Evolutionary conservation across 2,113 vertebrate genomes (phyloP).

Genomic region (Apeltes quadracus): DNA sequence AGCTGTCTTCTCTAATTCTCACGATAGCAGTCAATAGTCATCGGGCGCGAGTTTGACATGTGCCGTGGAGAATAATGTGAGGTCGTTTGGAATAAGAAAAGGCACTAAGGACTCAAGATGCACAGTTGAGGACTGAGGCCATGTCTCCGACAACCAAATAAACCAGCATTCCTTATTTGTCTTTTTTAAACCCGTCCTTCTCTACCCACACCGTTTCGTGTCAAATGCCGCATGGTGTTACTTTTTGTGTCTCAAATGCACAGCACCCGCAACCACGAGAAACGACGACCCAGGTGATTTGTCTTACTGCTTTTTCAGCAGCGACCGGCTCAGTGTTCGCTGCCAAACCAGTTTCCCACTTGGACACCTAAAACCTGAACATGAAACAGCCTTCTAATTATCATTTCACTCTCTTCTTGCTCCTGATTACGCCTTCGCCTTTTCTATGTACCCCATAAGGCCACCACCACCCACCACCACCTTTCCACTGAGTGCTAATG

Average conservation of each 20-base stretch:
- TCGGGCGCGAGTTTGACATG: no score
- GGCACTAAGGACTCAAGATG: background rate
- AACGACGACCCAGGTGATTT: constrained; percentile 1
- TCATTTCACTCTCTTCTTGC: constrained; percentile 15
- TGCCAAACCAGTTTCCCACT: constrained; percentile 24
- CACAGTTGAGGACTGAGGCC: no score
- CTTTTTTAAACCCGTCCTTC: no score
- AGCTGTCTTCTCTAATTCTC: no score
- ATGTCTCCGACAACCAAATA: no score
- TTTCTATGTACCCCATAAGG: constrained; percentile 1
- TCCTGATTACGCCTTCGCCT: constrained; percentile 1
- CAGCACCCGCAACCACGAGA: no score
- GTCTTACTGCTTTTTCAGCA: constrained; percentile 32
- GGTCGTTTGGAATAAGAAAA: background rate
- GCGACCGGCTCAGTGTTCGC: background rate
- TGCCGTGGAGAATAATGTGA: no score
- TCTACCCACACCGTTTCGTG: no score
- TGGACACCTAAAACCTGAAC: constrained; percentile 39
- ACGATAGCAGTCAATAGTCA: no score
- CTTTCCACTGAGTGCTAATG: constrained; percentile 58
- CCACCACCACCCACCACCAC: constrained; percentile 13
- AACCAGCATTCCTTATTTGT: no score
- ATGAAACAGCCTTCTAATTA: constrained; percentile 29
- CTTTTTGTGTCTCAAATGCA: background rate
- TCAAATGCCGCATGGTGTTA: background rate